These are phyloP conservation scores for Myotis pilosus DNA, from an alignment of 2,797 vertebrate genomes.

Conservation along the genomic window DNA sequence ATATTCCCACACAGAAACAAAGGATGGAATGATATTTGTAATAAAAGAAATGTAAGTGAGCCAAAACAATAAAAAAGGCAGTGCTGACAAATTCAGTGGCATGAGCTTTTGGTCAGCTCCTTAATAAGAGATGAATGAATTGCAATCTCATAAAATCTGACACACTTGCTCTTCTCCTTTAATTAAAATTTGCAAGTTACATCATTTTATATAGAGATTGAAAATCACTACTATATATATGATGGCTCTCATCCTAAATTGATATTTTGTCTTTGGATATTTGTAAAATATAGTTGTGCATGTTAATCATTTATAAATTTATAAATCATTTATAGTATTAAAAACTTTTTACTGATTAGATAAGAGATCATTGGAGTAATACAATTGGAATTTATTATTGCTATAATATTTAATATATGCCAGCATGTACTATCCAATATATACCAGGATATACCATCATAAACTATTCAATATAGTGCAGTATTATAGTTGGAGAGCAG, in stretches of 20 bases:
- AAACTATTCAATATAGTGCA: neutral
- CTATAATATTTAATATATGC: neutral
- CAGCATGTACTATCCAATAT: neutral
- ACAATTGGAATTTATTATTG: neutral
- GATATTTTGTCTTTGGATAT: neutral
- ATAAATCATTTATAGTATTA: neutral
- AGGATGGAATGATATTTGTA: neutral
- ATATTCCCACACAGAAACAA: neutral
- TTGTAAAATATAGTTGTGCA: neutral
- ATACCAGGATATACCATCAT: neutral
- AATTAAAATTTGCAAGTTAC: neutral
- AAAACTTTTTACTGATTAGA: neutral
- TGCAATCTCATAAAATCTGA: neutral
- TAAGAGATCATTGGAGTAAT: neutral
- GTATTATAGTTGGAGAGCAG: neutral
- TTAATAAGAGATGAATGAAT: neutral
- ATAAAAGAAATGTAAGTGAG: neutral
- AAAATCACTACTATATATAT: neutral
- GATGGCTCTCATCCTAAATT: neutral
- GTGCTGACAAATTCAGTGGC: neutral
- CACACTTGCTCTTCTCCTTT: neutral
- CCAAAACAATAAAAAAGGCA: neutral
- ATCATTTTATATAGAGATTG: slow-evolving; percentile 13
- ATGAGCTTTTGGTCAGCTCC: neutral
- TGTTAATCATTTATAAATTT: neutral